Percentiles rank a stretch among this genome's conserved stretches.
Evolutionary conservation across 2,888 invertebrate genomes (phyloP).

Genomic region (Mystacides longicornis): DNA sequence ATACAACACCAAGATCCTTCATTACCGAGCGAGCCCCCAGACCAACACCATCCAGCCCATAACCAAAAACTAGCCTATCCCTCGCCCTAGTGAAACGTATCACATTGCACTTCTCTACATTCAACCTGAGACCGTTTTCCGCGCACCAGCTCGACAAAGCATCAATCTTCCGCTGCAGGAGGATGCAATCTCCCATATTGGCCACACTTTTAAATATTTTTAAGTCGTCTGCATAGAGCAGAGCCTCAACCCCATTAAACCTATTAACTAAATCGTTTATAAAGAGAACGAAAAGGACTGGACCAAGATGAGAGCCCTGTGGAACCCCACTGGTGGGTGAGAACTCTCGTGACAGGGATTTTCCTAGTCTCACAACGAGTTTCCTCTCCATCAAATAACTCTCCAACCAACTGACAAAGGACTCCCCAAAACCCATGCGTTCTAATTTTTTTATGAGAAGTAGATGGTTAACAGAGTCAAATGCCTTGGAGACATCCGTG

Average conservation of each 20-base stretch:
- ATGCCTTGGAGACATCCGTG: background rate
- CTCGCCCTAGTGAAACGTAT: too few species aligned
- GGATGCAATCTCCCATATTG: background rate
- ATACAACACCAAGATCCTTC: too few species aligned
- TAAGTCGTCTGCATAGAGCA: background rate
- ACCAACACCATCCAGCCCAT: too few species aligned
- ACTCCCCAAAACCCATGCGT: background rate
- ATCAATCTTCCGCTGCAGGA: background rate
- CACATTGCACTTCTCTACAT: too few species aligned
- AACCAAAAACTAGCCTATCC: too few species aligned
- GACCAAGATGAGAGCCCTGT: background rate
- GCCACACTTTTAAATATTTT: background rate
- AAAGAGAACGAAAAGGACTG: background rate
- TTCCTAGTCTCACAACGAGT: background rate
- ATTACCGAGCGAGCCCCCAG: too few species aligned
- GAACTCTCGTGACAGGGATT: background rate
- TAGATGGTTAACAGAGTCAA: background rate
- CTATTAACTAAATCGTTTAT: background rate
- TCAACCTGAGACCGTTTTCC: too few species aligned
- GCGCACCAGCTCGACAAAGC: too few species aligned
- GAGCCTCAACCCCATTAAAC: background rate
- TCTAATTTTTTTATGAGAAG: background rate
- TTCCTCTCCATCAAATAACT: background rate
- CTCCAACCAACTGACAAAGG: background rate
- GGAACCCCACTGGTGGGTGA: background rate